Base-by-base conservation (phyloP, 2,888 invertebrate genomes). In the Steinernema scapterisci region DNA sequence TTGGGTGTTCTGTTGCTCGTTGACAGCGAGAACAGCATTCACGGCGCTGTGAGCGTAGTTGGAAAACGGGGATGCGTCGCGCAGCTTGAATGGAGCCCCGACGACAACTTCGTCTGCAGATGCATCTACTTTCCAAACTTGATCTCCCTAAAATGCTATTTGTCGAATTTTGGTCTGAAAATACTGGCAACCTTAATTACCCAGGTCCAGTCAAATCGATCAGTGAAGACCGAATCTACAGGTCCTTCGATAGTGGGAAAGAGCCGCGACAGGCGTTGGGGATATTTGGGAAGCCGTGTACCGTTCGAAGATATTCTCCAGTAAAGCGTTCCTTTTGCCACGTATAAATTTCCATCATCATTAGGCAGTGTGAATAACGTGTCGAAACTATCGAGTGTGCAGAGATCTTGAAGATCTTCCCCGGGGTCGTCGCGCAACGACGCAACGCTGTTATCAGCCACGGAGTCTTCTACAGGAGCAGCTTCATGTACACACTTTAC, bases 81-180 rank as follows among this genome's bases (percentile, higher is more conserved):
- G 63, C 11, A 63, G 31, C 7, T 13, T 16, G 1, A 16, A 31
- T 16, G 27, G 3, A 27, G 16, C 6, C 11, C 31, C 31, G 7
- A 63, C 63, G 16, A 38, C 38, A 19, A 31, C 16, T 5, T 63
- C 25, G 27, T 63, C 63, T 13, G 31, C 63, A 13, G 63, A 63
- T 16, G 63, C 63, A 27, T 63, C 63, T 16, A 63, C 63, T 25
- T 63, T 63, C 63, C 63, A 63, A 25, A 63, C 38, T 27, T 38
- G 63, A 16, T 31, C 31, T 5, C 63, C 63, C 63, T 63, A 31
- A n/a, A 63, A n/a, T n/a, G n/a, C n/a, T n/a, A n/a, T n/a, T n/a
- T n/a, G n/a, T n/a, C n/a, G n/a, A n/a, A n/a, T n/a, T n/a, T n/a
- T n/a, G n/a, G n/a, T n/a, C n/a, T n/a, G n/a, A n/a, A n/a, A n/a